These are phyloP conservation scores for Phaetusa simplex DNA, from an alignment of 2,113 vertebrate genomes.

Conservation along the genomic window DNA sequence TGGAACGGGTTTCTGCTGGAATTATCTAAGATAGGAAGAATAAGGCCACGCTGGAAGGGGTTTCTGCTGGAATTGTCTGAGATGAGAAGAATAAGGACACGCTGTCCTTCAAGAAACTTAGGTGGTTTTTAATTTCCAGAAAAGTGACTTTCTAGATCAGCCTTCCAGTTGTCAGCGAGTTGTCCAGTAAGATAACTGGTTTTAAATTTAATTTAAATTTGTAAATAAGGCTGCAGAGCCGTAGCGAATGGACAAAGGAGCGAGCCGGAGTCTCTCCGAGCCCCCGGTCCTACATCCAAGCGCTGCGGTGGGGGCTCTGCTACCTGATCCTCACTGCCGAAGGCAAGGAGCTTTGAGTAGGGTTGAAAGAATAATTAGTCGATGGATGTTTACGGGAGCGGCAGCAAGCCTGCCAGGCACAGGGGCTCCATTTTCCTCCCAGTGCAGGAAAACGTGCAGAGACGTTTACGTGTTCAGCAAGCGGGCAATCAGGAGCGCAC, in stretches of 20 bases:
- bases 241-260: not conserved
- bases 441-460: accelerated
- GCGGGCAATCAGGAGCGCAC: not conserved
- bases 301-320: not conserved
- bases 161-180: not conserved
- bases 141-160: too few species aligned
- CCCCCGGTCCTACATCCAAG: not conserved
- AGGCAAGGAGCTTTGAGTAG: not conserved
- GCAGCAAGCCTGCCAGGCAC: not conserved
- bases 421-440: too few species aligned
- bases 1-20: not conserved
- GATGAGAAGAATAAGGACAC: not conserved
- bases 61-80: not conserved
- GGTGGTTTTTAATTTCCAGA: not conserved
- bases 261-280: not conserved
- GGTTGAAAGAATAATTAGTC: not conserved
- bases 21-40: not conserved
- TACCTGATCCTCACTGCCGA: not conserved
- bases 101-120: not conserved
- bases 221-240: not conserved
- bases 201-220: accelerated
- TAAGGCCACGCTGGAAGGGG: not conserved
- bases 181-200: not conserved
- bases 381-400: not conserved
- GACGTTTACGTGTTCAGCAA: not conserved